Base-by-base conservation (phyloP, 2,888 invertebrate species). In the Cryptocephalus primarius region DNA sequence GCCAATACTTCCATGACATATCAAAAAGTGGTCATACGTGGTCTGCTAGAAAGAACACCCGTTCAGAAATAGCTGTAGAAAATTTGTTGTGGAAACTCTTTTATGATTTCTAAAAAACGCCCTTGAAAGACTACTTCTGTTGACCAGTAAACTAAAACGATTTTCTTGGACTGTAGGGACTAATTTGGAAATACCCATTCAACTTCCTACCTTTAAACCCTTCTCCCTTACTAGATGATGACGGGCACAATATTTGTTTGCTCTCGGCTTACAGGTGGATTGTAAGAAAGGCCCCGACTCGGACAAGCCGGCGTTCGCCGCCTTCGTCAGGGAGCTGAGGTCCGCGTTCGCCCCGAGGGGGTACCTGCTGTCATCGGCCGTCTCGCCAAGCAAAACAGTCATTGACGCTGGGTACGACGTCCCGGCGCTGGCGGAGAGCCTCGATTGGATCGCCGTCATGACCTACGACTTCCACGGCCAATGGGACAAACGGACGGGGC, bases 401-500 rank as follows among this genome's bases (percentile, higher is more conserved):
- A 85, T 92, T 47, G 90, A 92, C 64, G 83, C 82, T 2, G 87
- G 75, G 60, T 92, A 92, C 63, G 85, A 91, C 60, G 88, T 92
- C 0, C 82, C 84, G 0, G 75, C 79, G 0, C 62, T 92, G 4
- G 82, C 85, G 0, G 74, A 78, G 55, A 78, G 85, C 63, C 72
- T 92, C 46, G 91, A 92, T 64, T 91, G 90, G 88, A 86, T 92
- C 42, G 87, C 90, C 1, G 88, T 92, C 0, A 92, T 92, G 92
- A 85, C 89, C 0, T 92, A 92, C 60, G 92, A 92, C 63, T 90
- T 83, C 71, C 90, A 91, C 57, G 91, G 91, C 0, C 89, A 89
- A 60, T 92, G 91, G 91, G 91, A 91, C 60, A 88, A 88, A 64
- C 85, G 85, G 65, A 92, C 91, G 1, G 92, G 91, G 0, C 92